Conservation (phyloP, 2,113 vertebrate species). For the Acrocephalus kingi region DNA sequence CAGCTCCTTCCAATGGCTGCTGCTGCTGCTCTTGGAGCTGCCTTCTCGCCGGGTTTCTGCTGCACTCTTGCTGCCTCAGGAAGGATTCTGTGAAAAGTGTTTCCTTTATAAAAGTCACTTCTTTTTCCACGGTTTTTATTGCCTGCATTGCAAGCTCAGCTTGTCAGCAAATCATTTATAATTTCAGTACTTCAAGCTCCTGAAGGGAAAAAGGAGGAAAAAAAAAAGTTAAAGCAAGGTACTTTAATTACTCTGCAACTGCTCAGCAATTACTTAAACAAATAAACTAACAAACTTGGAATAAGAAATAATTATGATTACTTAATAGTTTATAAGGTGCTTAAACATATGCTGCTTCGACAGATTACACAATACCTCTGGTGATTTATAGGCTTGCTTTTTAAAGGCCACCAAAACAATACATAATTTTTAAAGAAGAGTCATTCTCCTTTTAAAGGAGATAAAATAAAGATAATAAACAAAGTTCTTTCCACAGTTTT, state of each 20-base stretch:
- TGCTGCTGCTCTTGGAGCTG: conserved; percentile 50
- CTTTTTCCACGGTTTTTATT: conserved; percentile 76
- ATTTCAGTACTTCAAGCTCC: neutral
- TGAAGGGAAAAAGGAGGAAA: neutral
- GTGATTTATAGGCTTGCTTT: neutral
- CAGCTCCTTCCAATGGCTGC: conserved; percentile 76
- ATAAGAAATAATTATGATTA: conserved; percentile 8
- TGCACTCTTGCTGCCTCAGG: conserved; percentile 67
- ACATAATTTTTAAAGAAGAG: neutral
- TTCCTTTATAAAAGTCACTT: conserved; percentile 77
- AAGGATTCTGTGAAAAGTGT: conserved; percentile 77
- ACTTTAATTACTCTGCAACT: neutral
- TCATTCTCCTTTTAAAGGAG: neutral
- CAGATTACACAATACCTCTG: neutral
- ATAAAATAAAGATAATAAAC: neutral
- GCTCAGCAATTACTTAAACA: neutral
- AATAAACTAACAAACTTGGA: neutral
- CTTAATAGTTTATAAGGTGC: conserved; percentile 1
- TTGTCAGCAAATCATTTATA: neutral
- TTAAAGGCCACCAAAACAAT: neutral
- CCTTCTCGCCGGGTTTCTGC: neutral
- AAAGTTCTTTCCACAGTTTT: neutral
- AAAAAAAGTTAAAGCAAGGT: neutral
- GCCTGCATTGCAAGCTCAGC: conserved; percentile 58
- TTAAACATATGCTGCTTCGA: neutral